phyloP scores from a whole-genome alignment of 2,113 vertebrate species.

The Pteronura brasiliensis region DNA sequence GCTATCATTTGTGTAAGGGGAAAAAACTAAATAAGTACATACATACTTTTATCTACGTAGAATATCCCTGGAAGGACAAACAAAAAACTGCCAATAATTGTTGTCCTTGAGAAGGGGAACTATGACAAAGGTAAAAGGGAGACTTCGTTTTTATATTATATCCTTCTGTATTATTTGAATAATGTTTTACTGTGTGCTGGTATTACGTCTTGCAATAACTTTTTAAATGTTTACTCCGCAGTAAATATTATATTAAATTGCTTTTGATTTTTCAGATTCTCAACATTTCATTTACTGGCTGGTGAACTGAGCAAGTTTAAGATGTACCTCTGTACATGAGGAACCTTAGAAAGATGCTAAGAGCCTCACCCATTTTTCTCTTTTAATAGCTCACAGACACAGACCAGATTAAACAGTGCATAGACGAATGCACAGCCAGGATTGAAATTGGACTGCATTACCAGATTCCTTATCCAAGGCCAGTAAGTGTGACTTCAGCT shows the following conservation, averaged over 20 bases:
- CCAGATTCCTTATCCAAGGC: constrained; percentile 93
- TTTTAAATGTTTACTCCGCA: neutral
- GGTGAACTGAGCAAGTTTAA: constrained; percentile 20
- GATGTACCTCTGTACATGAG: neutral
- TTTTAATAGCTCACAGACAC: constrained; percentile 88
- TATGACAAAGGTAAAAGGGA: neutral
- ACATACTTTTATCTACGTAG: neutral
- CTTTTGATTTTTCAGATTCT: constrained; percentile 15
- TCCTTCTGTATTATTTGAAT: neutral
- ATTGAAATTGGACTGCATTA: constrained; percentile 97
- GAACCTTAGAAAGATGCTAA: neutral
- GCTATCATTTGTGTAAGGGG: neutral
- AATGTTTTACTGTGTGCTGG: neutral
- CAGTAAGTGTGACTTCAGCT: constrained; percentile 86
- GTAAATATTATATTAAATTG: constrained; percentile 3
- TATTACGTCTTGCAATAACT: neutral
- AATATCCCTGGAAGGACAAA: neutral
- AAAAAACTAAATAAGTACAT: neutral
- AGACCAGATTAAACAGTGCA: constrained; percentile 87
- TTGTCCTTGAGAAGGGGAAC: neutral
- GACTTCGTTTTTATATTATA: neutral
- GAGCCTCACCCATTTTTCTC: constrained; percentile 6
- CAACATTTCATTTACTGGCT: neutral
- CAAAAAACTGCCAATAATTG: neutral
- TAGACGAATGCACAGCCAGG: constrained; percentile 94